These are phyloP conservation scores for Protomyctophum bolini DNA, from an alignment of 2,113 vertebrate species.

Conservation along the genomic window DNA sequence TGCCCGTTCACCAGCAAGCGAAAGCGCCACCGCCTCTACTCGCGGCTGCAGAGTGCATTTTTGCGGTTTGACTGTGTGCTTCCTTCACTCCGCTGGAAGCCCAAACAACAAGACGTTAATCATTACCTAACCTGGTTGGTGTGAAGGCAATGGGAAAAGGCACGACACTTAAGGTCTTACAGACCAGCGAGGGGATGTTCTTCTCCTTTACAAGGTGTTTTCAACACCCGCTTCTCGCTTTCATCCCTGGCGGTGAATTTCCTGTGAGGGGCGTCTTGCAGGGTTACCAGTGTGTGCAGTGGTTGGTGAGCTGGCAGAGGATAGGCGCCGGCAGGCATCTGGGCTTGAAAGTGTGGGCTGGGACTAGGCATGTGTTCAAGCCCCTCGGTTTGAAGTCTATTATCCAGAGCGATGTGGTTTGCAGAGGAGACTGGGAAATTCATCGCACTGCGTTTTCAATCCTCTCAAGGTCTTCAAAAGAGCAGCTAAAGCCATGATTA, in stretches of 20 bases:
- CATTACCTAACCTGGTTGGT: too few relatives aligned
- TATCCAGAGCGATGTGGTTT: constrained; percentile 28
- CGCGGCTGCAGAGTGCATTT: constrained; percentile 32
- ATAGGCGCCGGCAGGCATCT: background rate
- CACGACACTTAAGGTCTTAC: too few relatives aligned
- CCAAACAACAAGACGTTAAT: too few relatives aligned
- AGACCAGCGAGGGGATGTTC: too few relatives aligned
- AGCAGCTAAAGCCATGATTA: constrained; percentile 44
- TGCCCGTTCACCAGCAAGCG: constrained; percentile 5
- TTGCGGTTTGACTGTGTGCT: constrained; percentile 40
- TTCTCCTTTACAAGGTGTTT: too few relatives aligned
- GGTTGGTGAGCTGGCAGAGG: constrained; percentile 11
- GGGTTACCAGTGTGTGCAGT: constrained; percentile 3
- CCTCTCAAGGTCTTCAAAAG: constrained; percentile 42
- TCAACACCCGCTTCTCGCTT: background rate
- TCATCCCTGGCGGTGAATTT: constrained; percentile 17
- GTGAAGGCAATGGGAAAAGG: too few relatives aligned
- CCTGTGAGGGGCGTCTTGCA: constrained; percentile 6
- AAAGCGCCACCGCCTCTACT: constrained; percentile 10
- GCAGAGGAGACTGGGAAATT: constrained; percentile 25
- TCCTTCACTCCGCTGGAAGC: constrained; percentile 20
- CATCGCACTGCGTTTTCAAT: constrained; percentile 33
- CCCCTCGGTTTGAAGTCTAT: constrained; percentile 46
- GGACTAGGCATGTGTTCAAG: constrained; percentile 17
- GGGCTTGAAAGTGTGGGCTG: constrained; percentile 19